A percentile compares a stretch with the other conserved stretches of the same genome.
Conservation (phyloP, 30 jellyfish, hydroid and myxozoan genomes). For the Hydractinia symbiolongicarpus region DNA sequence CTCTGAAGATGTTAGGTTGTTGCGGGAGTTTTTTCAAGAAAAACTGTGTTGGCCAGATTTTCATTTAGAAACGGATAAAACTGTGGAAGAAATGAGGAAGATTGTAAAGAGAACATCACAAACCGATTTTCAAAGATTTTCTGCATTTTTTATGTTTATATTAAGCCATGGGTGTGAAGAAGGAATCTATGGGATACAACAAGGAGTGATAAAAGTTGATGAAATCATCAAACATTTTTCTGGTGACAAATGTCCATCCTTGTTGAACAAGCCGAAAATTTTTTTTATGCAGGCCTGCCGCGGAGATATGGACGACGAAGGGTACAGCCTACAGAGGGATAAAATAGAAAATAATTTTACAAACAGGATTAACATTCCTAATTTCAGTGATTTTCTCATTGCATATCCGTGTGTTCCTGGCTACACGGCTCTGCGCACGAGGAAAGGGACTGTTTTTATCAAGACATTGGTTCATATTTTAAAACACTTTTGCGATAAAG, state of each 20-base stretch:
- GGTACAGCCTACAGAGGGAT: neutral
- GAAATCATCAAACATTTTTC: slow-evolving; percentile 37
- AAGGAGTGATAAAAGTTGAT: slow-evolving; percentile 11
- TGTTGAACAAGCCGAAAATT: slow-evolving; percentile 51
- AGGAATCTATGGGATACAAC: slow-evolving; percentile 57
- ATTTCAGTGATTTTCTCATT: slow-evolving; percentile 57
- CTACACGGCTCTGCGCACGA: slow-evolving; percentile 10
- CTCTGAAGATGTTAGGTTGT: slow-evolving; percentile 33
- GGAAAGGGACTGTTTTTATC: slow-evolving; percentile 53
- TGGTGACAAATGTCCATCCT: slow-evolving; percentile 47
- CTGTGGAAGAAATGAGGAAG: slow-evolving; percentile 4
- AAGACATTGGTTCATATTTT: slow-evolving; percentile 34
- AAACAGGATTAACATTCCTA: slow-evolving; percentile 24
- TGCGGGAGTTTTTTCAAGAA: slow-evolving; percentile 21
- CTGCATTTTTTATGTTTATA: slow-evolving; percentile 34
- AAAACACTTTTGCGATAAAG: slow-evolving; percentile 16
- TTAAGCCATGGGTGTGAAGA: slow-evolving; percentile 52
- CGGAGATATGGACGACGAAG: slow-evolving; percentile 56
- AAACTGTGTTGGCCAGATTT: slow-evolving; percentile 28
- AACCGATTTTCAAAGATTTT: neutral
- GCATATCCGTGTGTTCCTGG: slow-evolving; percentile 54
- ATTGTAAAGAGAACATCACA: neutral
- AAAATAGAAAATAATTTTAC: neutral
- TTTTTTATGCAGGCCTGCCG: slow-evolving; percentile 81
- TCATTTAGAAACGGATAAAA: neutral